Evolutionary conservation across 2,113 vertebrate genomes (phyloP), one percentile per base, ranked within the genome.

Genomic region (Cynocephalus volans): DNA sequence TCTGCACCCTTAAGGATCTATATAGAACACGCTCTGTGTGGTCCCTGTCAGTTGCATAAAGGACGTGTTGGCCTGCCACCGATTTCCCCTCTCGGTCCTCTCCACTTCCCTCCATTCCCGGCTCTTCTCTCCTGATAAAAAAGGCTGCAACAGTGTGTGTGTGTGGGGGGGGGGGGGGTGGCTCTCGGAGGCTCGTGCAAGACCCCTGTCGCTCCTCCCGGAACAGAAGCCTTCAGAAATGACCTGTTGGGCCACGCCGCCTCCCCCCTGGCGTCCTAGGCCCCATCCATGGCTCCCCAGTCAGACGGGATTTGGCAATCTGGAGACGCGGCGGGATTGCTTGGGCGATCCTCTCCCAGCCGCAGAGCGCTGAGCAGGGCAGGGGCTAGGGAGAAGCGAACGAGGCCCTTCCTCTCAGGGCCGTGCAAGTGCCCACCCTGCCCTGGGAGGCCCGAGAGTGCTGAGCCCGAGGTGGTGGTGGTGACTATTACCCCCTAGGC

Each of bases 11-110:
- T 93, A 64, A 48, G 79, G 75, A 77, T 87, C 65, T 94, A 36
- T 73, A 41, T 41, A 41, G 41, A 79, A 36, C 79, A 64, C 21
- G 26, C 31, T 88, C 31, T 81, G 79, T 75, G 23, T 9, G 12
- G 70, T 84, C 82, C 82, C 62, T 94, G 21, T 62, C n/a, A 54
- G 50, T 56, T 96, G 65, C 95, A 95, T 69, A 84, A 96, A 90
- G 48, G 17, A 87, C 10, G 5, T 86, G 48, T 60, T 95, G 56
- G 28, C 86, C 73, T 73, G 31, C 90, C 62, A 58, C 50, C 62
- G 33, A 80, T 54, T 79, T 95, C 69, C 76, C 83, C 24, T 72
- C 11, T 93, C 21, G 5, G 31, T 60, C 64, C 50, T 87, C 52
- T 89, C 17, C 62, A 60, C 7, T 41, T 23, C 62, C 21, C 48